Evolutionary conservation across 2,113 vertebrate genomes (phyloP).

Genomic region (Melanotaenia duboulayi): DNA sequence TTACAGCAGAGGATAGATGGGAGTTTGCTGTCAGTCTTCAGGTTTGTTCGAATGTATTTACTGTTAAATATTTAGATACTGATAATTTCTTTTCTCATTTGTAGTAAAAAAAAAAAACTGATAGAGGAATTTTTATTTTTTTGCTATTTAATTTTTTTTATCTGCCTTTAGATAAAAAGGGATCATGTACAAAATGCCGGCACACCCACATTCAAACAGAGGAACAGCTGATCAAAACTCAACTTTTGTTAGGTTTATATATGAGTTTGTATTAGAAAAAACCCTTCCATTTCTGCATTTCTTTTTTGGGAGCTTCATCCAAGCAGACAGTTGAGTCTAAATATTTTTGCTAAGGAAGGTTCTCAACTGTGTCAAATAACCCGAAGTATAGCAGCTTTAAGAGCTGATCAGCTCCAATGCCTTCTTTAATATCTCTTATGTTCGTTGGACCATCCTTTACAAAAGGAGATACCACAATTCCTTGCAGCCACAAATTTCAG

Average conservation of each 20-base stretch:
- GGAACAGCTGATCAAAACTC: neutral
- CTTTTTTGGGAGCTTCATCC: neutral
- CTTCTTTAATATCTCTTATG: too few relatives aligned
- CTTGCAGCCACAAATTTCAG: too few relatives aligned
- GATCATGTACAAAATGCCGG: neutral
- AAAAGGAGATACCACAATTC: too few relatives aligned
- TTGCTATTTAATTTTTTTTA: neutral
- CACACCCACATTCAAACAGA: accelerated
- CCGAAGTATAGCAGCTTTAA: too few relatives aligned
- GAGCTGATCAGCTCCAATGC: too few relatives aligned
- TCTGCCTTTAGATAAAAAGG: neutral
- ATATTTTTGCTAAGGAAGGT: too few relatives aligned
- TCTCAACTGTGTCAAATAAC: too few relatives aligned
- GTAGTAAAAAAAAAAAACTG: neutral
- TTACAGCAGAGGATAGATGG: too few relatives aligned
- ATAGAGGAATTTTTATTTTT: neutral
- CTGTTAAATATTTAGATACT: neutral
- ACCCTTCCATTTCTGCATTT: neutral
- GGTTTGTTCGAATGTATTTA: neutral
- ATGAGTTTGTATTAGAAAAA: neutral
- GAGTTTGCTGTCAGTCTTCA: too few relatives aligned
- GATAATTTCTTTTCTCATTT: neutral
- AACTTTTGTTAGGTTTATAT: neutral
- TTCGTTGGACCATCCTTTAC: too few relatives aligned
- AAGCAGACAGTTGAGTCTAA: too few relatives aligned